Evolutionary conservation across 2,888 invertebrate genomes (phyloP).

Genomic region (Acronicta psi): DNA sequence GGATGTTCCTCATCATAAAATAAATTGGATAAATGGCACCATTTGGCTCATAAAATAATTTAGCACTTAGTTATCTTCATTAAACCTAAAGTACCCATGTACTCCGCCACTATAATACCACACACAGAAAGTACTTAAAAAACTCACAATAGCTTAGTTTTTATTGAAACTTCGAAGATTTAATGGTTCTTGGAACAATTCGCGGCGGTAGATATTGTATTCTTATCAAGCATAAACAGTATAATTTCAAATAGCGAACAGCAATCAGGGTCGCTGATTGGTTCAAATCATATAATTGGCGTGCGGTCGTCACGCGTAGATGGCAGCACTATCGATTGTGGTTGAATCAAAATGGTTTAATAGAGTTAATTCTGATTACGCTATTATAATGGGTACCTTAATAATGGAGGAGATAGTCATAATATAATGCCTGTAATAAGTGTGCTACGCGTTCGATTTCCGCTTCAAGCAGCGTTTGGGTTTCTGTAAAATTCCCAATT

Average conservation of each 20-base stretch:
- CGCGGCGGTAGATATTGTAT: constrained; percentile 37
- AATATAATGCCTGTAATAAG: too few species aligned
- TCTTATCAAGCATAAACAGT: constrained; percentile 48
- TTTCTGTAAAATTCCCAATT: too few species aligned
- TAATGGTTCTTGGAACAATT: constrained; percentile 46
- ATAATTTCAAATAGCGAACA: constrained; percentile 47
- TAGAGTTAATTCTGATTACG: constrained; percentile 30
- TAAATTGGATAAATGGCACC: too few species aligned
- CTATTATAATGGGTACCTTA: constrained; percentile 1
- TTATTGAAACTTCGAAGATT: constrained; percentile 21
- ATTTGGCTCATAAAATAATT: too few species aligned
- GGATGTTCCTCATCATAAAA: too few species aligned
- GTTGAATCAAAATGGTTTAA: constrained; percentile 19
- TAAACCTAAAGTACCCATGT: too few species aligned
- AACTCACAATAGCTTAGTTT: background rate
- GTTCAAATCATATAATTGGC: constrained; percentile 54
- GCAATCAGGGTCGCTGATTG: constrained; percentile 49
- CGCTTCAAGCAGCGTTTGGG: too few species aligned
- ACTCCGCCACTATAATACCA: too few species aligned
- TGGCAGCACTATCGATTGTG: constrained; percentile 34
- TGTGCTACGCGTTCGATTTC: too few species aligned
- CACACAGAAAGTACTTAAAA: too few species aligned
- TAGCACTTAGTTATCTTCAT: too few species aligned
- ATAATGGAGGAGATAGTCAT: constrained; percentile 21
- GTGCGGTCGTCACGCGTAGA: constrained; percentile 35